These are phyloP conservation scores for Heliconius melpomene DNA, from an alignment of 1,140 invertebrate genomes.

Conservation along the genomic window DNA sequence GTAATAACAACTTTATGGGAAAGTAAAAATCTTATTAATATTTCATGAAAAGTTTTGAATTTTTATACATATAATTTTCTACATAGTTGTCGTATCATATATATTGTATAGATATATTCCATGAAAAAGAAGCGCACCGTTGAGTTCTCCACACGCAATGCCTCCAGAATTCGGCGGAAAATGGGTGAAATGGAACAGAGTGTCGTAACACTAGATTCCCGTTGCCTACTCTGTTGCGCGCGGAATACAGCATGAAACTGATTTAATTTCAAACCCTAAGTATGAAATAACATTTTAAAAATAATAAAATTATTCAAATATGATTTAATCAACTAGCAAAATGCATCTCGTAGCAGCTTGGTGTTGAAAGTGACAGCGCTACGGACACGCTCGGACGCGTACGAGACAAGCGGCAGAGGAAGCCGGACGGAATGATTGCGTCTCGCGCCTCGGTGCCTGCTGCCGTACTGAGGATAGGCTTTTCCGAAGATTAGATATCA, in stretches of 20 bases:
- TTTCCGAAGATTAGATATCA: constrained; percentile 3
- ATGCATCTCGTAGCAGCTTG: not conserved
- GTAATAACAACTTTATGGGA: not conserved
- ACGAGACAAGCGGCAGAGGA: constrained; percentile 45
- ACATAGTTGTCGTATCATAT: too few relatives aligned
- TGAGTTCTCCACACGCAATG: too few relatives aligned
- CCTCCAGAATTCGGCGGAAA: too few relatives aligned
- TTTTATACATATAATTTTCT: too few relatives aligned
- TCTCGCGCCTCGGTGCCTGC: constrained; percentile 40
- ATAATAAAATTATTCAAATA: not conserved
- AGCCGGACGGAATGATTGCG: constrained; percentile 51
- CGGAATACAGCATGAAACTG: too few relatives aligned
- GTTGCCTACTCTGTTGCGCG: too few relatives aligned
- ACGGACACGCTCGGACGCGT: constrained; percentile 42
- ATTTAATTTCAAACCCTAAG: too few relatives aligned
- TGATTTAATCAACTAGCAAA: not conserved
- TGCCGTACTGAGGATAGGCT: not conserved
- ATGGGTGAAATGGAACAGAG: too few relatives aligned
- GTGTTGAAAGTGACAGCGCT: not conserved
- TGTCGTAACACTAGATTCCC: too few relatives aligned
- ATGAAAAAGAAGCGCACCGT: too few relatives aligned
- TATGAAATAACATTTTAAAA: too few relatives aligned
- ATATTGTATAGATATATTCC: too few relatives aligned
- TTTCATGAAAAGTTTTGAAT: not conserved
- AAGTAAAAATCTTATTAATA: not conserved